Evolutionary conservation across 2,113 vertebrate genomes (phyloP), one percentile per base, ranked within the genome.

Genomic region (Pangasianodon gigas): DNA sequence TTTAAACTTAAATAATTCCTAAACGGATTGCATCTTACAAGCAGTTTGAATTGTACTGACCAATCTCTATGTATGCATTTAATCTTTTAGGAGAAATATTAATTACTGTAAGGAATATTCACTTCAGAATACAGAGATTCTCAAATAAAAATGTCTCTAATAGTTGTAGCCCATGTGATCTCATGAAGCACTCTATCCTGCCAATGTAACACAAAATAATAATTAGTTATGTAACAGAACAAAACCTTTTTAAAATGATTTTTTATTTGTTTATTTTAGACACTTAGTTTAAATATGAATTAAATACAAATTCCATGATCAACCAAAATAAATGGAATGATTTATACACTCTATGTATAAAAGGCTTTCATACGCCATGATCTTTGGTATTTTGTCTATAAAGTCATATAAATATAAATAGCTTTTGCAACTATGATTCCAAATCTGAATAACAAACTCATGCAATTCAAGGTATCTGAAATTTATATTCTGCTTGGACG

Each of bases 181-280:
- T 5, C 32, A 32, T 44, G 32, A 19, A 84, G 82, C 19, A 14
- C 41, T 79, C 6, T 14, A 46, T 41, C 75, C 21, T 21, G 75
- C 44, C 75, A 77, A 5, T 13, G 26, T 77, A 52, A 18, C 48
- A 81, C 14, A 52, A 14, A 0, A 51, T 51, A 29, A 16, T 51
- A 51, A n/a, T n/a, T 29, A 37, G 1, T 37, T 37, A 71, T 16
- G 0, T 37, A 71, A 71, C 69, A 71, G 4, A 69, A 69, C 0
- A 6, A n/a, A 67, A 0, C 62, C 3, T n/a, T 65, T 65, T 65
- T 65, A 0, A 6, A 69, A 32, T 16, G 0, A 6, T 0, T 0
- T 67, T 41, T 75, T 46, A 2, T 21, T 19, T 24, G 37, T 79
- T 29, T 51, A 48, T 79, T 79, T 77, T 37, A 37, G 32, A 71